Base-by-base conservation (phyloP, 1,140 invertebrate species). In the Meloidogyne chitwoodi region DNA sequence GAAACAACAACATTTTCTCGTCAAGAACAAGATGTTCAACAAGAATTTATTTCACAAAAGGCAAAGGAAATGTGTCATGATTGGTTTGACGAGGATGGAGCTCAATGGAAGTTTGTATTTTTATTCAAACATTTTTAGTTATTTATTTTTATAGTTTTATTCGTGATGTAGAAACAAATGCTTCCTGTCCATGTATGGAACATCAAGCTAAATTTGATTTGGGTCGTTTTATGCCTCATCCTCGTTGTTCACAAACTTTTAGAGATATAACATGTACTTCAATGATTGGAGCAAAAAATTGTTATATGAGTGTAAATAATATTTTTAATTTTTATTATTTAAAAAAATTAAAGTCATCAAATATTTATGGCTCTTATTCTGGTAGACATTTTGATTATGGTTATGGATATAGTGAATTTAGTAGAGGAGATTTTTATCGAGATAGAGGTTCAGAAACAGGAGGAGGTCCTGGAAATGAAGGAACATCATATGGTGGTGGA, bases 211-310 rank as follows among this genome's bases (percentile, higher is more conserved):
- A 83, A 71, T 77, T 79, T 38, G 85, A 86, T 74, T 56, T 86
- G 24, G 85, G 85, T n/a, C 68, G 85, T n/a, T 86, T 87, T 68
- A 86, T 86, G 85, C 85, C 85, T 3, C 85, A 86, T 85, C 85
- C 85, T 31, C 78, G 85, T 26, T 86, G 85, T 72, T 87, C 86
- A 24, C 84, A 86, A 71, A 73, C 71, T 27, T 86, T 86, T 83
- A 80, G 85, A 69, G 86, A 86, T 67, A 81, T 86, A 67, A 87
- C 86, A 31, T 86, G 85, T 73, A 87, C 86, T 14, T 79, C 83
- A 22, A 78, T 76, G 24, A 87, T 86, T 68, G 85, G 85, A 16
- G 84, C 85, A 10, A 84, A 82, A 62, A 85, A 85, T 75, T 85
- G 85, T 74, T 85, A 85, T 68, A 81, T 79, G 78, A 67, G 41